Evolutionary conservation across 2,888 invertebrate genomes (phyloP).

Genomic region (Camponotus fellah): DNA sequence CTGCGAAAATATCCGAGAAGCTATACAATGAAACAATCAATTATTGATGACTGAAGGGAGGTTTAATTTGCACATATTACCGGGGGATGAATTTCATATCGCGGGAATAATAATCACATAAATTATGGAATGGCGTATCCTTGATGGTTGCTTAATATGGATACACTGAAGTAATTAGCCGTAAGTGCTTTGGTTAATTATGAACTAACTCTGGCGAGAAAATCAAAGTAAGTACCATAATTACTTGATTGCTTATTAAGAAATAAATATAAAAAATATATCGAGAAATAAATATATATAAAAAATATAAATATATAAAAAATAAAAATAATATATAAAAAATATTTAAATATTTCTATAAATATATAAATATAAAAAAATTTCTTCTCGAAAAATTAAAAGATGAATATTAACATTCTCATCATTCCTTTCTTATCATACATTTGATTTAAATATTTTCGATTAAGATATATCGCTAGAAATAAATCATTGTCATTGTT

Average conservation of each 20-base stretch:
- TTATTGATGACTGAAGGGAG: background rate
- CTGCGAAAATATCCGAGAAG: constrained; percentile 20
- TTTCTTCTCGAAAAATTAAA: background rate
- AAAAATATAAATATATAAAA: background rate
- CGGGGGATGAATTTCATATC: background rate
- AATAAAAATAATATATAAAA: no score
- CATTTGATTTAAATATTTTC: constrained; percentile 3
- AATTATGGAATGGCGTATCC: background rate
- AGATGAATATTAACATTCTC: background rate
- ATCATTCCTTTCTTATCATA: background rate
- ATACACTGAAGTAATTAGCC: background rate
- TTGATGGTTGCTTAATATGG: background rate
- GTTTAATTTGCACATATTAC: background rate
- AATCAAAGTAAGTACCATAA: background rate
- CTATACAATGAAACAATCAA: constrained; percentile 18
- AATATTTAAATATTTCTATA: no score
- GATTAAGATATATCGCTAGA: background rate
- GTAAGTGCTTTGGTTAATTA: constrained; percentile 49
- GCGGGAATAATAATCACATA: background rate
- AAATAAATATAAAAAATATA: no score
- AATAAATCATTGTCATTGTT: background rate
- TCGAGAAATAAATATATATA: no score
- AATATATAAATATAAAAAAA: background rate
- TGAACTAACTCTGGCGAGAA: background rate
- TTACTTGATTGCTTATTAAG: background rate